Evolutionary conservation across 2,113 vertebrate genomes (phyloP).

Genomic region (Neoarius graeffei): DNA sequence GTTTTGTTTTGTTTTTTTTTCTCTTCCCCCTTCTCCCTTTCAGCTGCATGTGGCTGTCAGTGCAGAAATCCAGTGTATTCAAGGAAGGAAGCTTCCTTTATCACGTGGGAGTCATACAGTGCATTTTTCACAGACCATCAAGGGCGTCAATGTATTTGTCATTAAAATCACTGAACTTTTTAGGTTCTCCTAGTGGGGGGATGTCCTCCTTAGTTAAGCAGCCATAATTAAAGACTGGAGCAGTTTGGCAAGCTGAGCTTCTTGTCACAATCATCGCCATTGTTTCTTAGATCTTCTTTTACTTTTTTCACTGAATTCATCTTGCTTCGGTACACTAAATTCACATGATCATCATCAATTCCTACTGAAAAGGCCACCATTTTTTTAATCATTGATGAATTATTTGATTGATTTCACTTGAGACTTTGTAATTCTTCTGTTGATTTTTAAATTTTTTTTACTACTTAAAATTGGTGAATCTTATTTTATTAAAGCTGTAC

Average conservation of each 20-base stretch:
- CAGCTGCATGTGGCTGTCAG: not conserved
- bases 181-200: constrained; percentile 32
- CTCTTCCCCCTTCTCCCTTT: not conserved
- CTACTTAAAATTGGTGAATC: too few relatives aligned
- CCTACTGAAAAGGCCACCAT: not conserved
- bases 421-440: not conserved
- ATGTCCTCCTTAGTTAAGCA: constrained; percentile 45
- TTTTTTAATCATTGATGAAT: not conserved
- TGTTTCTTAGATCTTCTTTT: constrained; percentile 38
- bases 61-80: not conserved
- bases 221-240: not conserved
- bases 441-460: too few relatives aligned
- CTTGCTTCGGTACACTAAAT: not conserved
- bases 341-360: constrained; percentile 1
- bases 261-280: not conserved
- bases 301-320: not conserved
- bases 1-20: not conserved
- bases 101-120: not conserved
- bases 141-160: not conserved
- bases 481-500: too few relatives aligned
- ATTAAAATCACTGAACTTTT: not conserved
- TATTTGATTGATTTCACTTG: not conserved
- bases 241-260: not conserved
- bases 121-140: not conserved
- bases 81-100: not conserved